phyloP scores from a whole-genome alignment of 2,797 vertebrate species.

The Austrolebias charrua region DNA sequence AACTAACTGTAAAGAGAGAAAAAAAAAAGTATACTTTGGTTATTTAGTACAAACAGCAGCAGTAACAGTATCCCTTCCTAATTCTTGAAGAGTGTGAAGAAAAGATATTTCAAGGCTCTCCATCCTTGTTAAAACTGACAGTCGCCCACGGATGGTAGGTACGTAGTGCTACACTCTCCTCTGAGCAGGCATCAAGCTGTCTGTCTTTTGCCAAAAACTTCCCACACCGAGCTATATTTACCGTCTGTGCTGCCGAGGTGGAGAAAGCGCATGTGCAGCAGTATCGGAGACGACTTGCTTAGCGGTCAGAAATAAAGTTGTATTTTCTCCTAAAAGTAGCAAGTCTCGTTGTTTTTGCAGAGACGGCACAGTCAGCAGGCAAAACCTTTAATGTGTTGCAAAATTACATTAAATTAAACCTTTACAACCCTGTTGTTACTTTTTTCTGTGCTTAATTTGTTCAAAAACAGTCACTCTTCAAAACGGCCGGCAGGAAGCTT shows the following conservation, averaged over 20 bases:
- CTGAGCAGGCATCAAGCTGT: slow-evolving; percentile 60
- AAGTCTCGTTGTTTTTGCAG: slow-evolving; percentile 38
- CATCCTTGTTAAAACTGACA: slow-evolving; percentile 65
- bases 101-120: slow-evolving; percentile 34
- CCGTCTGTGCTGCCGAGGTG: slow-evolving; percentile 55
- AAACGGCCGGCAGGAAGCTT: slow-evolving; percentile 11
- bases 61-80: slow-evolving; percentile 12
- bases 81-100: slow-evolving; percentile 32
- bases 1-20: not conserved
- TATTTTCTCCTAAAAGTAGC: slow-evolving; percentile 44
- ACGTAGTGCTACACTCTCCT: slow-evolving; percentile 56
- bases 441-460: not conserved
- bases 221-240: slow-evolving; percentile 77
- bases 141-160: slow-evolving; percentile 70
- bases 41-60: not conserved
- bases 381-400: slow-evolving; percentile 20
- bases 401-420: not conserved
- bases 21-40: not conserved
- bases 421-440: not conserved
- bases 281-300: slow-evolving; percentile 57
- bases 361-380: slow-evolving; percentile 18
- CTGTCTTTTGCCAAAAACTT: slow-evolving; percentile 70
- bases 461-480: slow-evolving; percentile 1
- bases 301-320: slow-evolving; percentile 52
- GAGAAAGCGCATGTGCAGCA: slow-evolving; percentile 59